Base-by-base conservation (phyloP, 2,888 invertebrate genomes). In the Capitulum mitella region DNA sequence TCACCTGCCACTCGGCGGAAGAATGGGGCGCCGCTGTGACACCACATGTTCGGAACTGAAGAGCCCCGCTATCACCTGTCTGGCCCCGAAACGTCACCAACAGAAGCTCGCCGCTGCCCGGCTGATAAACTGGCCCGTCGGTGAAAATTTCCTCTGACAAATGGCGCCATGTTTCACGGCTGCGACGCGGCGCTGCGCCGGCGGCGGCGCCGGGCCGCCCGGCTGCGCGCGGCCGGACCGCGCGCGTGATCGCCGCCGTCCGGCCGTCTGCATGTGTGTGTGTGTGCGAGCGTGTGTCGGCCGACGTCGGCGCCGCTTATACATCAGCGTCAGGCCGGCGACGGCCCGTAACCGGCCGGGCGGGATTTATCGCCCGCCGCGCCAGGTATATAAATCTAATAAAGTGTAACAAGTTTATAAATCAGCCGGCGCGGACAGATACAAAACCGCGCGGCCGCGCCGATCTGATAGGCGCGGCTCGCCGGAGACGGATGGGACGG, bases 401-500 rank as follows among this genome's bases (percentile, higher is more conserved):
- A 70, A 70, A 70, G 70, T 70, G 70, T 70, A 70, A 70, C 70
- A 70, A 70, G 70, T 70, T 70, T 70, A 70, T 70, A 70, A 70
- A 70, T 70, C 70, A 70, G 70, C 26, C 70, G 37, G 70, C 70
- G 70, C 70, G 70, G 70, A 70, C 70, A 37, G 70, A 70, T 70
- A 70, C 70, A 37, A 70, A 70, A 37, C 70, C 70, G 70, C 70
- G 54, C 70, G 70, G 70, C 70, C 70, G 37, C 37, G 22, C 37
- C 61, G 37, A 70, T 70, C 70, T 37, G 70, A 70, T 70, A 70
- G 70, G 61, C 29, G n/a, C 29, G n/a, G n/a, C 64, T 8, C 34
- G 26, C n/a, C n/a, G 2, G 64, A 34, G 64, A 64, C 34, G 34
- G 64, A 64, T 64, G 64, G 64, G 34, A 34, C 34, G 22, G 37